These are phyloP conservation scores for Bimastos eiseni DNA, from an alignment of 2,888 invertebrate species.

Conservation along the genomic window DNA sequence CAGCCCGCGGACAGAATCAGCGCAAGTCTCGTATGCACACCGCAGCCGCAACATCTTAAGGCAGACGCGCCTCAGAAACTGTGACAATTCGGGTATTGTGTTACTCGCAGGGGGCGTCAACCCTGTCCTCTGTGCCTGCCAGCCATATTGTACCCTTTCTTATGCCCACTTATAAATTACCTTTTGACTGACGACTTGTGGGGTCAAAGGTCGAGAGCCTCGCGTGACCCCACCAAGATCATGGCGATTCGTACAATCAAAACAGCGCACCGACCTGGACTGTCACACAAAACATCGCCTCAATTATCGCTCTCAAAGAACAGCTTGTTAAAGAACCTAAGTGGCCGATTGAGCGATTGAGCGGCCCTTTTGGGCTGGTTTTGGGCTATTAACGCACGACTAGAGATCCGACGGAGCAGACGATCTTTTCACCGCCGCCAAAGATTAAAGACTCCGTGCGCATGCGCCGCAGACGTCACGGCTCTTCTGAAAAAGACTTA, in stretches of 20 bases:
- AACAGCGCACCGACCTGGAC: not conserved
- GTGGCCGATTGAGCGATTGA: not conserved
- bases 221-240: not conserved
- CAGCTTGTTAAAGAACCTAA: not conserved
- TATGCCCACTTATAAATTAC: conserved; percentile 9
- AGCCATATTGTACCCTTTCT: conserved; percentile 13
- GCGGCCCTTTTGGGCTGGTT: conserved; percentile 16
- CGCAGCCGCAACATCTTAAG: not conserved
- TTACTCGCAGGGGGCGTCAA: not conserved
- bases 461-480: not conserved
- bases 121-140: not conserved
- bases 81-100: conserved; percentile 5
- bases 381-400: conserved; percentile 22
- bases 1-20: not conserved
- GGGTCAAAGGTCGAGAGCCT: conserved; percentile 10
- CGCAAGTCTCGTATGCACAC: not conserved
- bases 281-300: not conserved
- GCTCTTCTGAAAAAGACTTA: not conserved
- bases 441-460: conserved; percentile 4
- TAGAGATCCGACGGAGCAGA: not conserved
- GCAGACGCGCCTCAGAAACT: not conserved
- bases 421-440: conserved; percentile 6
- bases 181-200: conserved; percentile 23
- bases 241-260: not conserved
- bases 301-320: not conserved